These are phyloP conservation scores for Etheostoma cragini DNA, from an alignment of 2,113 vertebrate species.

Conservation along the genomic window DNA sequence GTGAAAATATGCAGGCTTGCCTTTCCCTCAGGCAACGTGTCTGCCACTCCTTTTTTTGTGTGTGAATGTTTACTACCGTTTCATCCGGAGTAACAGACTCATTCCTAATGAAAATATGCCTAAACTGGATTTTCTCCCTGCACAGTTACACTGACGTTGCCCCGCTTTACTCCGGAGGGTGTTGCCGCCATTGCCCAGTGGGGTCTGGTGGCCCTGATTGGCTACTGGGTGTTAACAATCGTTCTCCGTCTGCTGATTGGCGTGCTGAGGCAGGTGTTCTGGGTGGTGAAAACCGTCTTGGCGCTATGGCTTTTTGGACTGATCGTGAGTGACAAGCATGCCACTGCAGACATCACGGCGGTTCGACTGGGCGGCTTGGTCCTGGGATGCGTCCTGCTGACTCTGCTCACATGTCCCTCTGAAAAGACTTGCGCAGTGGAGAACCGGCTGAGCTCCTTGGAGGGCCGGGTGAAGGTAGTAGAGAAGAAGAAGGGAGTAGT, in stretches of 20 bases:
- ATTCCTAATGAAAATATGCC: background rate
- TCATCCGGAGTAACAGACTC: background rate
- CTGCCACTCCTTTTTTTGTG: slow-evolving; percentile 42
- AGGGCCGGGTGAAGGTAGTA: slow-evolving; percentile 74
- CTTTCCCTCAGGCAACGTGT: slow-evolving; percentile 35
- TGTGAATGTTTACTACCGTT: slow-evolving; percentile 6
- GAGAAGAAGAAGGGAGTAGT: slow-evolving; percentile 75
- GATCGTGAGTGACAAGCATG: slow-evolving; percentile 76
- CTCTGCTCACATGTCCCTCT: slow-evolving; percentile 60
- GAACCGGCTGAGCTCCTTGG: slow-evolving; percentile 71
- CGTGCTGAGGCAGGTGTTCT: slow-evolving; percentile 77
- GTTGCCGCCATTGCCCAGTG: slow-evolving; percentile 81
- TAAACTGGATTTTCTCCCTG: slow-evolving; percentile 26
- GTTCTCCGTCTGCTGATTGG: slow-evolving; percentile 73
- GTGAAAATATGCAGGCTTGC: slow-evolving; percentile 48
- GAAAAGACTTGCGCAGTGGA: slow-evolving; percentile 67
- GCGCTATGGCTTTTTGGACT: slow-evolving; percentile 79
- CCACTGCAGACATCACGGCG: slow-evolving; percentile 66
- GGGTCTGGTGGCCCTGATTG: slow-evolving; percentile 80
- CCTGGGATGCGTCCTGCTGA: slow-evolving; percentile 70
- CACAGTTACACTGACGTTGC: slow-evolving; percentile 73
- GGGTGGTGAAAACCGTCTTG: slow-evolving; percentile 78
- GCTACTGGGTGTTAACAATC: slow-evolving; percentile 80
- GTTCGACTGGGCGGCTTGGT: slow-evolving; percentile 78
- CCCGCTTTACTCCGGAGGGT: slow-evolving; percentile 83